Base-by-base conservation (phyloP, 2,797 vertebrate species). In the Agapornis canus region DNA sequence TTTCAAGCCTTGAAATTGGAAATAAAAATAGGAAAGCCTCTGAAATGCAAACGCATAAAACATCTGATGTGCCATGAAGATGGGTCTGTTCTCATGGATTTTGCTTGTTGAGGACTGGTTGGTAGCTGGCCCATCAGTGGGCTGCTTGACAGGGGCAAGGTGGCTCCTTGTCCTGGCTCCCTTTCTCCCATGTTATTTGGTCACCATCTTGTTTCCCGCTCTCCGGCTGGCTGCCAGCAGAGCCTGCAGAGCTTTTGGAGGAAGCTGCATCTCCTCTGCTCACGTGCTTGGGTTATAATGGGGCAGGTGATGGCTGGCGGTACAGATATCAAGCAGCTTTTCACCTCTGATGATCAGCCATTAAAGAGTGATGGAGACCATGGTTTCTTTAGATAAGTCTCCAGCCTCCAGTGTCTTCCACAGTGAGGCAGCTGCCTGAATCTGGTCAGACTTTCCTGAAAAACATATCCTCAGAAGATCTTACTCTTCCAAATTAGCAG, bases 1-100 rank as follows among this genome's bases (percentile, higher is more conserved):
- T 93, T 82, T 71, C 49, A 59, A 89, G 47, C 84, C 70, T 86
- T 87, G 79, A 72, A 92, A 92, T 63, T 39, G 64, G 82, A 65
- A 85, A 27, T 64, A 77, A 86, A 71, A 29, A 26, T 17, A 31
- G 2, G 3, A 54, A 94, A 95, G 43, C n/a, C n/a, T 91, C 73
- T 82, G 86, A 76, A 89, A 78, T 89, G 47, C 45, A 80, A 65
- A 25, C 66, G 11, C 5, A 0, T 12, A 29, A 54, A 83, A n/a
- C 73, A 45, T n/a, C 72, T 81, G 83, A 76, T 27, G 49, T 81
- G 78, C 71, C 12, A 2, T 10, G 49, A 45, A 71, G 20, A 77
- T 27, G 77, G 73, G 18, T 73, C 1, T 0, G 1, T 45, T 48
- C 83, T 68, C 2, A 0, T 10, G 45, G 25, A 26, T 52, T 78